Conservation (phyloP, 2,888 invertebrate species). For the Papilio elwesi region DNA sequence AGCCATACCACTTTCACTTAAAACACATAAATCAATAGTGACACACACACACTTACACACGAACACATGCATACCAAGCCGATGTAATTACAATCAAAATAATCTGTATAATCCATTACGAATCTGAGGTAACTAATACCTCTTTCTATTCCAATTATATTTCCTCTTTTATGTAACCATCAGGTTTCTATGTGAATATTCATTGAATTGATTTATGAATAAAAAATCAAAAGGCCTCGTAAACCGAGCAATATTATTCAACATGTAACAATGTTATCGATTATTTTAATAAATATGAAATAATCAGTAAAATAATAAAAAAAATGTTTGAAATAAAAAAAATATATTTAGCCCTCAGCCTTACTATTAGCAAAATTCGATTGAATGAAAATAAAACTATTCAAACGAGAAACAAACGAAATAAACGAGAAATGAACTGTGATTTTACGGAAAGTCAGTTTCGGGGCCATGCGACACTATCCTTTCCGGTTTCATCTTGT, state of each 20-base stretch:
- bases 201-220: slow-evolving; percentile 30
- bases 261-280: neutral
- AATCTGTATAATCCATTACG: slow-evolving; percentile 37
- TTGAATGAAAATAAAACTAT: slow-evolving; percentile 15
- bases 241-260: slow-evolving; percentile 21
- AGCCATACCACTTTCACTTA: slow-evolving; percentile 40
- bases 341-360: neutral
- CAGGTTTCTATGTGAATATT: slow-evolving; percentile 37
- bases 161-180: slow-evolving; percentile 34
- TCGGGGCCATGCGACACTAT: slow-evolving; percentile 44
- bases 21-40: slow-evolving; percentile 38
- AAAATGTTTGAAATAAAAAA: neutral
- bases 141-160: slow-evolving; percentile 34
- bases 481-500: slow-evolving; percentile 69
- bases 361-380: neutral
- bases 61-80: slow-evolving; percentile 7
- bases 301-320: neutral
- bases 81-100: slow-evolving; percentile 34
- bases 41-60: slow-evolving; percentile 25
- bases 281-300: neutral
- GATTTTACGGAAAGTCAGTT: slow-evolving; percentile 62
- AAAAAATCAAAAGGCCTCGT: slow-evolving; percentile 9
- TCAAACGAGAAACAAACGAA: no score
- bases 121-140: slow-evolving; percentile 36
- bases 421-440: slow-evolving; percentile 20